A percentile compares a stretch with the other conserved stretches of the same genome.
phyloP scores from a whole-genome alignment of 2,113 vertebrate species.

The Euleptes europaea region DNA sequence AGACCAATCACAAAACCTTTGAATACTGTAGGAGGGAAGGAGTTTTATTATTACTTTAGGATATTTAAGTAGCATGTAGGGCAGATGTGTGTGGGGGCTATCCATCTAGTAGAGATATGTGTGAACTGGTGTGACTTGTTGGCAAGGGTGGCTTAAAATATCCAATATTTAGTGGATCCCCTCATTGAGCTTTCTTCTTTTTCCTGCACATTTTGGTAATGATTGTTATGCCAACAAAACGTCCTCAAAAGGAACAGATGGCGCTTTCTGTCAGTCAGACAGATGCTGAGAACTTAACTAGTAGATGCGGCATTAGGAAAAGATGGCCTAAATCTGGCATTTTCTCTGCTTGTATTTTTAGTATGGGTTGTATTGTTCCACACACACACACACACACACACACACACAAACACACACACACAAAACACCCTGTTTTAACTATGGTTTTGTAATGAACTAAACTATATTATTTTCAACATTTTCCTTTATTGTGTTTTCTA shows the following conservation, averaged over 20 bases:
- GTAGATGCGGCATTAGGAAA: accelerated
- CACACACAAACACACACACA: too few species aligned
- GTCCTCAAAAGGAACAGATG: background rate
- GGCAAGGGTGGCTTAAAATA: background rate
- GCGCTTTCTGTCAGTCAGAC: background rate
- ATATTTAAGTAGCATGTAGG: too few species aligned
- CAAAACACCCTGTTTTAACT: background rate
- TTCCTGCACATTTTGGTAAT: background rate
- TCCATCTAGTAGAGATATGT: background rate
- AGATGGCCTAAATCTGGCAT: background rate
- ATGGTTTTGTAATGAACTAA: slow-evolving; percentile 5
- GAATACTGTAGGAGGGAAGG: background rate
- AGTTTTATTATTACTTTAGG: background rate
- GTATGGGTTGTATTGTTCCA: background rate
- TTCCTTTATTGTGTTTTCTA: background rate
- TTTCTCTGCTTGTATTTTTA: background rate
- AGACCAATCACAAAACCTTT: background rate
- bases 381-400: background rate
- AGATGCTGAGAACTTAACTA: background rate
- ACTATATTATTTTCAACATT: background rate
- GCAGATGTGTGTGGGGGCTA: background rate
- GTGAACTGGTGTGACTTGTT: background rate
- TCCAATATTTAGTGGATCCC: background rate
- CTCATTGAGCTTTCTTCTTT: background rate
- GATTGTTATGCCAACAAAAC: background rate